Evolutionary conservation across 2,113 vertebrate species (phyloP).

Genomic region (Leptobrachium ailaonicum): DNA sequence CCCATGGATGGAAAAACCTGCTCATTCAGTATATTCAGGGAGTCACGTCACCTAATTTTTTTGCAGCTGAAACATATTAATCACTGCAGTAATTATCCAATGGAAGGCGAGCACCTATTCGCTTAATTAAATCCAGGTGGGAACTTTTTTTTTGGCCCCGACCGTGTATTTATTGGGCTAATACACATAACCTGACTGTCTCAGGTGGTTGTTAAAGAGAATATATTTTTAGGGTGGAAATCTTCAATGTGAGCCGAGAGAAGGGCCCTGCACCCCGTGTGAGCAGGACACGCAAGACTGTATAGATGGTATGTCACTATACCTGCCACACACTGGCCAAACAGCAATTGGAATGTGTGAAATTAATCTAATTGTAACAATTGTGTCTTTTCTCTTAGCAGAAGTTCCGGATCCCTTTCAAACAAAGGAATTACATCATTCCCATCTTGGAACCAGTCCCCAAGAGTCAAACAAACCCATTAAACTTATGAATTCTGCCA

Average conservation of each 20-base stretch:
- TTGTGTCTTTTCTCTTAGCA: neutral
- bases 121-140: no score
- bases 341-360: neutral
- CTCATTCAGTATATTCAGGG: no score
- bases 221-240: conserved; percentile 25
- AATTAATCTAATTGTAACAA: no score
- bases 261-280: conserved; percentile 18
- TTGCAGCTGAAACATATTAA: no score
- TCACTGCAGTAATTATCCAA: no score
- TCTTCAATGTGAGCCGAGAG: conserved; percentile 35
- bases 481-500: neutral
- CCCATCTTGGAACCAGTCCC: neutral
- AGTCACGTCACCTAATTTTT: no score
- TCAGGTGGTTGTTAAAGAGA: no score
- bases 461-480: neutral
- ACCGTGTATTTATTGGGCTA: no score
- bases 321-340: neutral
- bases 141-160: no score
- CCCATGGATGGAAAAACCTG: no score
- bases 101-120: no score
- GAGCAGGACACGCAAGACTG: conserved; percentile 33
- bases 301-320: conserved; percentile 20
- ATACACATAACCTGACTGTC: no score
- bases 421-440: neutral
- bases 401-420: conserved; percentile 21